Base-by-base conservation (phyloP, 2,113 vertebrate genomes). In the Capricornis sumatraensis region DNA sequence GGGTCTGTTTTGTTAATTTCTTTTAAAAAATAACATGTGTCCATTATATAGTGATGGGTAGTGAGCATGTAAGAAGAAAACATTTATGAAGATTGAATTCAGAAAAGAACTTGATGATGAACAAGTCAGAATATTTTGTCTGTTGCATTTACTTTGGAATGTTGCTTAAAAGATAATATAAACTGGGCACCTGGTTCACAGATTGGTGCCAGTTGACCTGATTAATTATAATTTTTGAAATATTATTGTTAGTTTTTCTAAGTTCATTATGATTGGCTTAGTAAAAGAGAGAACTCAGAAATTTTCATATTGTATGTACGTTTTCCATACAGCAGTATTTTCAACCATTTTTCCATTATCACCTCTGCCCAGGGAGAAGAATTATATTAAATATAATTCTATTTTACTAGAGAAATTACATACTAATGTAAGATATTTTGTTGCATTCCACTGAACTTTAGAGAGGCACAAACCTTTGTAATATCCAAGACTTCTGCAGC, bases 221-320 rank as follows among this genome's bases (percentile, higher is more conserved):
- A 62, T 45, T 87, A 45, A 53, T 94, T 83, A 52, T 96, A 47
- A 47, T 36, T 95, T 97, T 91, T 97, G 85, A 96, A 97, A 83
- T 71, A 94, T 87, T 95, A 95, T 81, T 94, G 76, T 82, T 96
- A 21, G 62, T 17, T 85, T 96, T 95, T 50, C 14, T 79, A 92
- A 97, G 88, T 50, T 89, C 33, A 50, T 7, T 52, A 5, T 64
- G 17, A 64, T 87, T 50, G 25, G 36, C 58, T 45, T 76, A 52
- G 57, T 52, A 28, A 89, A 60, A 27, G 28, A 76, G 19, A 91
- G 0, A 2, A 85, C 76, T 96, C 67, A 93, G 62, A 79, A 95
- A 91, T 58, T 86, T 86, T 4, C 15, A 7, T 86, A 36, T 58
- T 50, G 7, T 36, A 2, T 45, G 30, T n/a, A 82, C 36, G 25